Percentiles rank a stretch among this genome's conserved stretches.
Evolutionary conservation across 2,888 invertebrate species (phyloP).

Genomic region (Tridacna crocea): DNA sequence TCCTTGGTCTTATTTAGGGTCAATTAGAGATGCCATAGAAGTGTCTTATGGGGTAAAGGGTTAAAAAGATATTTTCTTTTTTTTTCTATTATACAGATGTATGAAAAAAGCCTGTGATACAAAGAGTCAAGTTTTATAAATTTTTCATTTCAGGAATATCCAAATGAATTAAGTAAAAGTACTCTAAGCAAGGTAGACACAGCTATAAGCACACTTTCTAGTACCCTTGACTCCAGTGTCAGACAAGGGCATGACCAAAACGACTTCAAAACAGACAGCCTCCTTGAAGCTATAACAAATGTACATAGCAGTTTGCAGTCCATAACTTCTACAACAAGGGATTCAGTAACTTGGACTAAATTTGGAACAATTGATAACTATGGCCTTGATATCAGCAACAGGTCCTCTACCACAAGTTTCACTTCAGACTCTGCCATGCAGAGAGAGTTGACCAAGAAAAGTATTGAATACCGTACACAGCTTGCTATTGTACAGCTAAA

Average conservation of each 20-base stretch:
- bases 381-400: constrained; percentile 46
- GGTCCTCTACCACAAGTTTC: constrained; percentile 28
- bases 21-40: no score
- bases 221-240: constrained; percentile 48
- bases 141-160: constrained; percentile 66
- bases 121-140: no score
- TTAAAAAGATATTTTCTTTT: no score
- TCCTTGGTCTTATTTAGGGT: no score
- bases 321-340: constrained; percentile 38
- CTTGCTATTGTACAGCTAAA: constrained; percentile 62
- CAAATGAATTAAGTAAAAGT: constrained; percentile 62
- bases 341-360: constrained; percentile 37
- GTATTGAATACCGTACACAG: constrained; percentile 54
- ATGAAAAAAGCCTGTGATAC: no score
- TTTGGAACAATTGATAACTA: constrained; percentile 47
- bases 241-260: constrained; percentile 61
- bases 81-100: no score
- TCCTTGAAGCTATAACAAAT: constrained; percentile 62
- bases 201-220: background rate
- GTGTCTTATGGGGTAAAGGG: no score
- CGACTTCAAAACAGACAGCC: constrained; percentile 59
- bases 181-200: constrained; percentile 39
- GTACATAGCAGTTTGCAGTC: constrained; percentile 66
- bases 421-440: constrained; percentile 51
- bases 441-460: constrained; percentile 53